Percentiles rank a stretch among this genome's conserved stretches.
phyloP scores from a whole-genome alignment of 2,113 vertebrate genomes.

The Octodon degus region DNA sequence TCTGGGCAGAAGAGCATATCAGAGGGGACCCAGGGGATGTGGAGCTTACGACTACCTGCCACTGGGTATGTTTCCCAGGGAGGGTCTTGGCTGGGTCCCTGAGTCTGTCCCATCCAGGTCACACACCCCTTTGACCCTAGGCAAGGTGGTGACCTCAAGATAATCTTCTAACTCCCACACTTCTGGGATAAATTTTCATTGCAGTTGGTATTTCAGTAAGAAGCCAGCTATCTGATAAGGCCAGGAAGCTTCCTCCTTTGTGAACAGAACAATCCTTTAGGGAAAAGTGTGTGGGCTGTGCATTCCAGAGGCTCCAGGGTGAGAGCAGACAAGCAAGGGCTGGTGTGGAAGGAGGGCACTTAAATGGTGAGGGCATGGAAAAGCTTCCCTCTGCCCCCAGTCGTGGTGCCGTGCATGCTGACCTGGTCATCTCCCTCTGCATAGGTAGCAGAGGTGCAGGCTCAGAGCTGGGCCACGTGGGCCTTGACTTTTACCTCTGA shows the following conservation, averaged over 20 bases:
- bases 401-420: fast-evolving
- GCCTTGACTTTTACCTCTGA: background rate
- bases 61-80: fast-evolving
- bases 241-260: conserved; percentile 47
- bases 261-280: conserved; percentile 40
- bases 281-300: background rate
- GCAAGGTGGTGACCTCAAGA: background rate
- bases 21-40: fast-evolving
- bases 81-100: background rate
- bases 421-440: background rate
- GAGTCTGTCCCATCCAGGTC: background rate
- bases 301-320: conserved; percentile 16
- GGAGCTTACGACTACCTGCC: background rate
- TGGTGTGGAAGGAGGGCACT: background rate
- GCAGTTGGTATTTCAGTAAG: background rate
- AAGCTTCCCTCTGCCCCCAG: background rate
- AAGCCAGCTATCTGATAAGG: conserved; percentile 63
- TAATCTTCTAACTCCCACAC: background rate
- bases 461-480: background rate
- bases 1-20: background rate
- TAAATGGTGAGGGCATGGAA: background rate
- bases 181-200: conserved; percentile 35
- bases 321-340: background rate
- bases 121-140: background rate
- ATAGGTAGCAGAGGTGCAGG: fast-evolving